Evolutionary conservation across 2,797 vertebrate species (phyloP).

Genomic region (Galagoides demidoff): DNA sequence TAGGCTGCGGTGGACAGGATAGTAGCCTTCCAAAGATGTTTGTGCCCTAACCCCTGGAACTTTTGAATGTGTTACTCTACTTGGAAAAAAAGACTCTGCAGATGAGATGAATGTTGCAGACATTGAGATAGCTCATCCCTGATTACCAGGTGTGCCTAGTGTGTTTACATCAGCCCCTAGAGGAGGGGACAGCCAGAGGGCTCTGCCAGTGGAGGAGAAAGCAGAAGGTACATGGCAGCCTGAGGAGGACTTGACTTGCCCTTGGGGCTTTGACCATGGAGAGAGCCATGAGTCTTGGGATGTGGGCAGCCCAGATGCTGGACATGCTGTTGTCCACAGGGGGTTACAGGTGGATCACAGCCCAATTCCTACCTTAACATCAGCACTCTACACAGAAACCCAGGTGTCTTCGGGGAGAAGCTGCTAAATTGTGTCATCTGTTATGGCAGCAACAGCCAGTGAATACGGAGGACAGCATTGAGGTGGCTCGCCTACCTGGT

Average conservation of each 20-base stretch:
- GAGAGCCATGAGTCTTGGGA: not conserved
- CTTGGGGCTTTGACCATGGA: not conserved
- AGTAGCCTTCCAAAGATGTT: not conserved
- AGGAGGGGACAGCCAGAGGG: not conserved
- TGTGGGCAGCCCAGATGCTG: no score
- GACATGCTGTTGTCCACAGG: not conserved
- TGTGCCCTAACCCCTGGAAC: not conserved
- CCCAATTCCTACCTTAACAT: not conserved
- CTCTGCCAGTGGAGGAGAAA: not conserved
- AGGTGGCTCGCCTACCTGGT: not conserved
- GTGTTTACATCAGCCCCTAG: not conserved
- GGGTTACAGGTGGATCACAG: no score
- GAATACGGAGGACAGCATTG: not conserved
- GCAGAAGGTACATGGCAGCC: not conserved
- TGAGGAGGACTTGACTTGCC: not conserved
- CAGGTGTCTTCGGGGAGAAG: not conserved
- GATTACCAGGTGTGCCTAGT: not conserved
- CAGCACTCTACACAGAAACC: not conserved
- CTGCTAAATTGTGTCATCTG: not conserved
- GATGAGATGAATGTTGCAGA: not conserved
- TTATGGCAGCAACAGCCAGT: not conserved
- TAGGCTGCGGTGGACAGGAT: not conserved
- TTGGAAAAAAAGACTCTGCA: not conserved
- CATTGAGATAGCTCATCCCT: not conserved
- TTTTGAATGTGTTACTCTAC: not conserved